These are phyloP conservation scores for Glareola pratincola DNA, from an alignment of 2,113 vertebrate species.

Conservation along the genomic window DNA sequence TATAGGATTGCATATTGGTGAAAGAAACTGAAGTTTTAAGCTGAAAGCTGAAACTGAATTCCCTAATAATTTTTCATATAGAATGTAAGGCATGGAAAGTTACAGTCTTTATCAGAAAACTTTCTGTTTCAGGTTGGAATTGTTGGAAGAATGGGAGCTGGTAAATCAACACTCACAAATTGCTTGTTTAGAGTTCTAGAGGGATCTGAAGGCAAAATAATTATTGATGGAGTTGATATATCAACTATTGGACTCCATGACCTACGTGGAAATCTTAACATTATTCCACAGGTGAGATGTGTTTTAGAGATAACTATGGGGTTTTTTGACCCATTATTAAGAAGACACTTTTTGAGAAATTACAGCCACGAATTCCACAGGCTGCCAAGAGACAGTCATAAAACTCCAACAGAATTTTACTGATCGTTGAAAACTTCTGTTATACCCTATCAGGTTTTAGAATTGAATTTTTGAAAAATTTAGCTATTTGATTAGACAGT, in stretches of 20 bases:
- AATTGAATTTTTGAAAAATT: background rate
- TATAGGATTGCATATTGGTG: background rate
- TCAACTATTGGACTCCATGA: conserved; percentile 68
- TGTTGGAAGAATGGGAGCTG: conserved; percentile 67
- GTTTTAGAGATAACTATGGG: background rate
- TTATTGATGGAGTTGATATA: conserved; percentile 71
- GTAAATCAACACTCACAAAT: conserved; percentile 67
- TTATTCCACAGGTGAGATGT: conserved; percentile 68
- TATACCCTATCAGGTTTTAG: background rate
- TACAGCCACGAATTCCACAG: background rate
- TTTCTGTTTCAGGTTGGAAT: conserved; percentile 62
- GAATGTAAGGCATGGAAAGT: background rate
- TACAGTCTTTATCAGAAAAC: background rate
- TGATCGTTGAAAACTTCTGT: background rate
- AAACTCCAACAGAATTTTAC: background rate
- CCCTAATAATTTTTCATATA: background rate
- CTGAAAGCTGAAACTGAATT: background rate
- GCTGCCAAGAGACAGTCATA: background rate
- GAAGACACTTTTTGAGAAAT: background rate
- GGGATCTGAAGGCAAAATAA: conserved; percentile 60
- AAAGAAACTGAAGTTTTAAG: background rate
- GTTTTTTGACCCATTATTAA: too few species aligned
- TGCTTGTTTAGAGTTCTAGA: conserved; percentile 70
- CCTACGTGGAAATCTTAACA: conserved; percentile 62
- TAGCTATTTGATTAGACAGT: background rate